phyloP scores from a whole-genome alignment of 2,888 invertebrate species.

The Ptilodon capucinus region DNA sequence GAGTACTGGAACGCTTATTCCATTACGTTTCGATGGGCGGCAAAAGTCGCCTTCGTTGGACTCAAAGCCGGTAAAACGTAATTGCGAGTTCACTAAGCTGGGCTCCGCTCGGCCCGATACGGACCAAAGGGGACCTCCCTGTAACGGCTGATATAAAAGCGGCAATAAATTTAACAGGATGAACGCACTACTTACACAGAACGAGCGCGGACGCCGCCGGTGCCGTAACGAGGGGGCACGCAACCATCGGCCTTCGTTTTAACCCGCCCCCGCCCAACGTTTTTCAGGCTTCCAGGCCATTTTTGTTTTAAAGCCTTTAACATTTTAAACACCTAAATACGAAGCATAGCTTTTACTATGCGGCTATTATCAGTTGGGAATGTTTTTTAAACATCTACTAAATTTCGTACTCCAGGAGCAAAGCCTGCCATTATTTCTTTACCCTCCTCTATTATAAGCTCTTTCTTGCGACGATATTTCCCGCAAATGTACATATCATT shows the following conservation, averaged over 20 bases:
- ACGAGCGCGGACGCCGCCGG: constrained; percentile 65
- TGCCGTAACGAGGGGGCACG: constrained; percentile 73
- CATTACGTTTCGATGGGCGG: constrained; percentile 81
- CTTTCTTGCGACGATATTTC: too few relatives aligned
- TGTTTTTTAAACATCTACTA: too few relatives aligned
- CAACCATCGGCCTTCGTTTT: constrained; percentile 61
- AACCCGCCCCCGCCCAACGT: constrained; percentile 47
- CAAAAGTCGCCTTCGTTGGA: constrained; percentile 77
- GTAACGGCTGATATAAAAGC: constrained; percentile 82
- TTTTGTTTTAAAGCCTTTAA: constrained; percentile 45
- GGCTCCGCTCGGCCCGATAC: constrained; percentile 77
- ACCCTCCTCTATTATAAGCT: too few relatives aligned
- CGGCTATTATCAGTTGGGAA: not conserved
- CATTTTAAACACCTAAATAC: not conserved
- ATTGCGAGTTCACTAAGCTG: constrained; percentile 81
- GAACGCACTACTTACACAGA: constrained; percentile 81
- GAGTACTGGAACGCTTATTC: constrained; percentile 78
- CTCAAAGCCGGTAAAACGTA: constrained; percentile 81
- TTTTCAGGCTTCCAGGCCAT: constrained; percentile 44
- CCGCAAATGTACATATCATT: too few relatives aligned
- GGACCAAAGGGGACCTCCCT: constrained; percentile 78
- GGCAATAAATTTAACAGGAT: constrained; percentile 82
- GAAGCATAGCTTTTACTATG: not conserved
- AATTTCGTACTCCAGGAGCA: too few relatives aligned
- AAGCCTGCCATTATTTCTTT: too few relatives aligned